phyloP scores from a whole-genome alignment of 2,113 vertebrate species.

The Microcebus jonahi region DNA sequence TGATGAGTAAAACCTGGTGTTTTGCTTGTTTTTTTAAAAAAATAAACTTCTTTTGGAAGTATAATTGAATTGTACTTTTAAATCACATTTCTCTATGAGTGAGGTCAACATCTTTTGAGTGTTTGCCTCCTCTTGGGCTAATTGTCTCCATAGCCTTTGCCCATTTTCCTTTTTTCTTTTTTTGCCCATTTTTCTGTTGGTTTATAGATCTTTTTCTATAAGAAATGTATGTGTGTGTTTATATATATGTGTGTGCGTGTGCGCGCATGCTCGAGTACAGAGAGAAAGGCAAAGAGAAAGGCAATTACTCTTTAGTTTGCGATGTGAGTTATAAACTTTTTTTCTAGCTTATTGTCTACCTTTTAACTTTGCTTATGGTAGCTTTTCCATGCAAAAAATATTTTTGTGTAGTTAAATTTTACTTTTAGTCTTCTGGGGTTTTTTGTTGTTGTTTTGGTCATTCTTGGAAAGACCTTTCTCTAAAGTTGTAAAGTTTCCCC shows the following conservation, averaged over 20 bases:
- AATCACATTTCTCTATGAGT: neutral
- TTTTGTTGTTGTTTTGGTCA: neutral
- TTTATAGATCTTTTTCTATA: neutral
- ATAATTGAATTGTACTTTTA: neutral
- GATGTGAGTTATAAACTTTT: neutral
- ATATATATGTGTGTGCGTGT: neutral
- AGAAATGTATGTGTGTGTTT: neutral
- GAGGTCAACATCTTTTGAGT: neutral
- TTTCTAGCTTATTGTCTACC: neutral
- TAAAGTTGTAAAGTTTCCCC: neutral
- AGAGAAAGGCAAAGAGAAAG: no score
- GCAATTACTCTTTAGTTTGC: neutral
- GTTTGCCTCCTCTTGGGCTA: neutral
- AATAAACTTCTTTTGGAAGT: neutral
- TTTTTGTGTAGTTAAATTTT: neutral
- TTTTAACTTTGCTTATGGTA: neutral
- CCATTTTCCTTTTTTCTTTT: constrained; percentile 1
- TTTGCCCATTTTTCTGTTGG: constrained; percentile 4
- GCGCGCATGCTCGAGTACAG: no score
- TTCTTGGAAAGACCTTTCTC: neutral
- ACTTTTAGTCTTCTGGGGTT: neutral
- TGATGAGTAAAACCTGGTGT: neutral
- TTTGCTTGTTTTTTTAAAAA: neutral
- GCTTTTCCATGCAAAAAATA: constrained; percentile 2
- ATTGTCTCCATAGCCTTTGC: neutral